phyloP scores from a whole-genome alignment of 2,797 vertebrate species.

The Amniataba percoides region DNA sequence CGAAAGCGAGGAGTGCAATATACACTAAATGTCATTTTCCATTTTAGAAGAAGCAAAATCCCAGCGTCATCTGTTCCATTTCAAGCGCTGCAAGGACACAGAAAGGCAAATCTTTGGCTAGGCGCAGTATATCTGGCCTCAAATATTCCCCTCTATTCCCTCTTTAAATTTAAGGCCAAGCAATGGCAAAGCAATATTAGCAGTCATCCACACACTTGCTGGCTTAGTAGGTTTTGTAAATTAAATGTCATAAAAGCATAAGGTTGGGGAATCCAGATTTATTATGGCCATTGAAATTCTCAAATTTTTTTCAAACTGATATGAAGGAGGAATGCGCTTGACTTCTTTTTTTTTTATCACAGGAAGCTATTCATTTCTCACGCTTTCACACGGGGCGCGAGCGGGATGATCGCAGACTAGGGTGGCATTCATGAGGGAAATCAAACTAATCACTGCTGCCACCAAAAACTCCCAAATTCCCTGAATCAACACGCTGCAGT shows the following conservation, averaged over 20 bases:
- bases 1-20: conserved; percentile 10
- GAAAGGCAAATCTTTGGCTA: conserved; percentile 25
- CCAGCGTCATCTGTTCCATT: conserved; percentile 28
- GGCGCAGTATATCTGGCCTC: neutral
- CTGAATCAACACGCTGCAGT: conserved; percentile 70
- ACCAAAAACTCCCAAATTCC: conserved; percentile 69
- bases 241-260: conserved; percentile 59
- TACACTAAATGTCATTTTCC: conserved; percentile 27
- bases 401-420: conserved; percentile 56
- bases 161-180: conserved; percentile 35
- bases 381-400: conserved; percentile 43
- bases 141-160: conserved; percentile 27
- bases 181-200: conserved; percentile 25
- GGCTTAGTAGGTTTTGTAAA: conserved; percentile 41
- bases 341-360: conserved; percentile 31
- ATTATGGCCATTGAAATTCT: conserved; percentile 26
- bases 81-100: conserved; percentile 30
- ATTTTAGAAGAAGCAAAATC: conserved; percentile 24
- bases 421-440: conserved; percentile 64
- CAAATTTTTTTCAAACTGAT: conserved; percentile 22
- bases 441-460: conserved; percentile 76
- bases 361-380: conserved; percentile 43
- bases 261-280: conserved; percentile 37
- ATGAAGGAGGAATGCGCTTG: conserved; percentile 19
- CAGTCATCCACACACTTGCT: conserved; percentile 19